Base-by-base conservation (phyloP, 2,113 vertebrate species). In the Xiphorhynchus elegans region DNA sequence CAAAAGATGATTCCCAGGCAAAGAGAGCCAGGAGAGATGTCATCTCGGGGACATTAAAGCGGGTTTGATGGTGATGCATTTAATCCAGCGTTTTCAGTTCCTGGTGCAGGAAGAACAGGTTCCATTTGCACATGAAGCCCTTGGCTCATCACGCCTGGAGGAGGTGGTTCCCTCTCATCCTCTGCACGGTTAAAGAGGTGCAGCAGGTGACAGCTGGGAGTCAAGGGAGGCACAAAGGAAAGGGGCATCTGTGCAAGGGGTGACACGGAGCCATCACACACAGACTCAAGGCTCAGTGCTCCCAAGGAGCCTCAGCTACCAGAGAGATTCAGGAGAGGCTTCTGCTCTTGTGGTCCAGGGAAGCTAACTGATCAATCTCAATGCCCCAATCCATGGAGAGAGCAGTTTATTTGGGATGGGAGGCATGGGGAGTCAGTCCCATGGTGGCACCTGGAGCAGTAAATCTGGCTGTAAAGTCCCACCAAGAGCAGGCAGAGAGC, bases 71-170 rank as follows among this genome's bases (percentile, higher is more conserved):
- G 69, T 82, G 84, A 60, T 2, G 1, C 33, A 6, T 82, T 90
- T 33, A 28, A 52, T 13, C 60, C 20, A 89, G 76, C 42, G 7
- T 59, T 67, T 72, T 70, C 83, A 69, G 68, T 31, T 80, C 72
- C 89, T 13, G 60, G 55, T 84, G 80, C 86, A 90, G 86, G 68
- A 84, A 76, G 80, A 81, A 80, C 82, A 95, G 52, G 68, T 73
- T 91, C 56, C 21, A 29, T 94, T 91, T 89, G 40, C 84, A 84
- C 50, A 40, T 35, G 69, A 77, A 91, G 53, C 59, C 79, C 52
- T 84, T 78, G 89, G 92, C 86, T 95, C 56, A 56, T 86, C 90
- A 39, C 80, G 59, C 10, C 63, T 59, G 86, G 79, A 81, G 72
- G 50, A 86, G 68, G 63, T 59, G 80, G 37, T 47, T 90, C 53